phyloP scores from a whole-genome alignment of 2,888 invertebrate genomes.

The Platycheirus albimanus region DNA sequence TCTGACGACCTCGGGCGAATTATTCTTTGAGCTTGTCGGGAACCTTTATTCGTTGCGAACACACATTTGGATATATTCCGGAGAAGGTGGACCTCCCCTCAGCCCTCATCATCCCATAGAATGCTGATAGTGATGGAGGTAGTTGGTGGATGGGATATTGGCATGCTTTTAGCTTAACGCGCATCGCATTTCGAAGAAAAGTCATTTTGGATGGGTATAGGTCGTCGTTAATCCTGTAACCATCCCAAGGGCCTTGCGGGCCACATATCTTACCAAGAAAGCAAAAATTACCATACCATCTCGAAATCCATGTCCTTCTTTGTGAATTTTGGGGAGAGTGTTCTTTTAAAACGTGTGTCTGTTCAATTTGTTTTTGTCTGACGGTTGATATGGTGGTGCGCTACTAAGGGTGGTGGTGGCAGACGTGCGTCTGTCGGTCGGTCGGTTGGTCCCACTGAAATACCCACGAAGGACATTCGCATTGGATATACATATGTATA shows the following conservation, averaged over 20 bases:
- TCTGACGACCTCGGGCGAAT: slow-evolving; percentile 35
- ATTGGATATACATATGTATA: not conserved
- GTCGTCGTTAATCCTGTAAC: slow-evolving; percentile 38
- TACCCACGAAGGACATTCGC: slow-evolving; percentile 41
- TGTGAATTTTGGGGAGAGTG: not conserved
- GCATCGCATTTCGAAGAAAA: slow-evolving; percentile 56
- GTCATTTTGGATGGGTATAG: slow-evolving; percentile 60
- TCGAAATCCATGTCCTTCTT: slow-evolving; percentile 11
- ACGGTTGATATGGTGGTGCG: not conserved
- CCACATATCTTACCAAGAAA: slow-evolving; percentile 20
- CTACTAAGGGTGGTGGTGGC: not conserved
- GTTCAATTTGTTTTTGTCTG: slow-evolving; percentile 51
- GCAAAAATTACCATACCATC: slow-evolving; percentile 22
- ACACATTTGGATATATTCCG: slow-evolving; percentile 26
- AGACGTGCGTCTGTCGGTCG: not conserved
- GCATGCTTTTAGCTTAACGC: slow-evolving; percentile 69
- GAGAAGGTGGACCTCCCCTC: too few relatives aligned
- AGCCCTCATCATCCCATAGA: too few relatives aligned
- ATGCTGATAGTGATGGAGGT: too few relatives aligned
- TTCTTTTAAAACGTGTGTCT: slow-evolving; percentile 47
- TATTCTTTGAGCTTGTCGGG: slow-evolving; percentile 29
- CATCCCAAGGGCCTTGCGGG: slow-evolving; percentile 38
- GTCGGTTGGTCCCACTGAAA: not conserved
- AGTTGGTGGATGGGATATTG: too few relatives aligned
- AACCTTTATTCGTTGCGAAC: slow-evolving; percentile 57